These are phyloP conservation scores for Acronicta alni DNA, from an alignment of 2,888 invertebrate genomes.

Conservation along the genomic window DNA sequence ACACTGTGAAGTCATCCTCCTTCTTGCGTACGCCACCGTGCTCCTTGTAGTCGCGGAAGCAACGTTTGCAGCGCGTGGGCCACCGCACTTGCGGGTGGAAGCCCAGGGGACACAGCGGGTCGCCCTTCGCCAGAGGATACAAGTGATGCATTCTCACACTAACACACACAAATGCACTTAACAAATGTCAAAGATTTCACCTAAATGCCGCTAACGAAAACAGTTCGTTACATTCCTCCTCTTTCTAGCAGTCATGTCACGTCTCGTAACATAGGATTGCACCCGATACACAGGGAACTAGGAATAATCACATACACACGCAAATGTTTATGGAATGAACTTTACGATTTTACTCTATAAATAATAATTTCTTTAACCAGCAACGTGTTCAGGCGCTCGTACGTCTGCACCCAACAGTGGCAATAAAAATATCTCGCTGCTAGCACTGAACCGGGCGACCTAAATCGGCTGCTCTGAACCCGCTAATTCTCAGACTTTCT, in stretches of 20 bases:
- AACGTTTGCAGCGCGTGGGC: slow-evolving; percentile 97
- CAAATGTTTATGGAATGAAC: slow-evolving; percentile 86
- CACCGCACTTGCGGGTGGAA: slow-evolving; percentile 98
- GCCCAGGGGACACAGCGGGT: slow-evolving; percentile 96
- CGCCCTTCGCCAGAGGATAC: slow-evolving; percentile 94
- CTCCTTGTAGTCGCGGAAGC: slow-evolving; percentile 97
- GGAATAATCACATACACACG: slow-evolving; percentile 65
- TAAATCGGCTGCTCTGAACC: slow-evolving; percentile 79
- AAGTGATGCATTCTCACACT: slow-evolving; percentile 91
- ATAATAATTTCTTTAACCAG: slow-evolving; percentile 83
- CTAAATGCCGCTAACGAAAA: slow-evolving; percentile 78
- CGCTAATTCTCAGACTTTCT: slow-evolving; percentile 69
- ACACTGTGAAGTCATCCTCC: slow-evolving; percentile 92
- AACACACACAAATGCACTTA: slow-evolving; percentile 81
- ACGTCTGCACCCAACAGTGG: slow-evolving; percentile 84
- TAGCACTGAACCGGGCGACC: slow-evolving; percentile 87
- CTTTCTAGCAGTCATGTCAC: slow-evolving; percentile 54
- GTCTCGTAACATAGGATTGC: slow-evolving; percentile 51
- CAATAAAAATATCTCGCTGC: slow-evolving; percentile 88
- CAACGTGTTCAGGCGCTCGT: slow-evolving; percentile 78
- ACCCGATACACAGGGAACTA: slow-evolving; percentile 58
- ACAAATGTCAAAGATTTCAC: slow-evolving; percentile 79
- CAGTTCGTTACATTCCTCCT: slow-evolving; percentile 65
- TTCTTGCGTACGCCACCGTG: slow-evolving; percentile 93
- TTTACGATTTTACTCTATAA: slow-evolving; percentile 83